Evolutionary conservation across 2,797 vertebrate species (phyloP).

Genomic region (Enteromius anoplus): DNA sequence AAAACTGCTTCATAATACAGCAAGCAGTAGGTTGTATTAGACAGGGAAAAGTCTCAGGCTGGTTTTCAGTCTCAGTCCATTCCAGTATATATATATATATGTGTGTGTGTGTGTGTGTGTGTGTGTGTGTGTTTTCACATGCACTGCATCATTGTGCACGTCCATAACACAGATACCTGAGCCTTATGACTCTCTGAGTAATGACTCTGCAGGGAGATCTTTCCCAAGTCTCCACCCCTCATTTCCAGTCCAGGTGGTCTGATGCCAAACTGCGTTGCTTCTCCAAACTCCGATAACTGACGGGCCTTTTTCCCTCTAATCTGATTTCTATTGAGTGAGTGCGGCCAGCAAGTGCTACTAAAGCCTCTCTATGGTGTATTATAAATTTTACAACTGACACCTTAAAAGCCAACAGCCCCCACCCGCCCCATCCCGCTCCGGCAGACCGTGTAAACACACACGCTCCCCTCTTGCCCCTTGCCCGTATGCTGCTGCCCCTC

Average conservation of each 20-base stretch:
- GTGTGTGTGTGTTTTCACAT: neutral
- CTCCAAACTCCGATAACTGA: slow-evolving; percentile 44
- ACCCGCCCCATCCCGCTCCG: slow-evolving; percentile 9
- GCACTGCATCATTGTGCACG: neutral
- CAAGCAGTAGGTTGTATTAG: neutral
- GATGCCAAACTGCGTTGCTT: slow-evolving; percentile 32
- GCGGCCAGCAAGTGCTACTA: slow-evolving; percentile 45
- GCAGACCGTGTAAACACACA: slow-evolving; percentile 37
- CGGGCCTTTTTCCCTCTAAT: slow-evolving; percentile 40
- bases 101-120: neutral
- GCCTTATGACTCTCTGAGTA: slow-evolving; percentile 43
- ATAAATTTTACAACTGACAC: slow-evolving; percentile 57
- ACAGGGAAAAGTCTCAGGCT: neutral
- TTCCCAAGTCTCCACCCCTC: slow-evolving; percentile 40
- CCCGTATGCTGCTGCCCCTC: slow-evolving; percentile 26
- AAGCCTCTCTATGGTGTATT: slow-evolving; percentile 45
- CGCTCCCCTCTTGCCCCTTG: slow-evolving; percentile 24
- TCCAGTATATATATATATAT: neutral
- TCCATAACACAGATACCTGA: slow-evolving; percentile 42
- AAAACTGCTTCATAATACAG: neutral
- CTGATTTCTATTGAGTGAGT: slow-evolving; percentile 48
- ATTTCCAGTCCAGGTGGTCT: slow-evolving; percentile 47
- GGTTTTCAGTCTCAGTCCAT: neutral
- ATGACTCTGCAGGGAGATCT: slow-evolving; percentile 45
- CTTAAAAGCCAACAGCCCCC: slow-evolving; percentile 49